Percentiles rank a stretch among this genome's conserved stretches.
These are phyloP conservation scores for Coendou prehensilis DNA, from an alignment of 2,797 vertebrate genomes.

Conservation along the genomic window DNA sequence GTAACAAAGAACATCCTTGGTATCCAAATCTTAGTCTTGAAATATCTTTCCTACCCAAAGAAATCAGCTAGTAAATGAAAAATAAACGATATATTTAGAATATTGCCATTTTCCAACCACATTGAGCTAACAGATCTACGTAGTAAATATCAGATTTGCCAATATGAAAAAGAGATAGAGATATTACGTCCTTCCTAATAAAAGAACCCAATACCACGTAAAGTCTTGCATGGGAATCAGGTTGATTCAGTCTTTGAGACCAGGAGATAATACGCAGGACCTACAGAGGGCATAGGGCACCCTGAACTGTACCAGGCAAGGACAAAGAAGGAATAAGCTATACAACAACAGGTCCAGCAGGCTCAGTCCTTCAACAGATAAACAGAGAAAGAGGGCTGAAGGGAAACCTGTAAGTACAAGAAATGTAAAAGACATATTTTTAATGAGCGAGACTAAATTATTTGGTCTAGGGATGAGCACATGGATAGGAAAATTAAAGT, in stretches of 20 bases:
- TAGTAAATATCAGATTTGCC: not conserved
- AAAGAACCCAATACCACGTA: not conserved
- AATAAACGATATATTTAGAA: not conserved
- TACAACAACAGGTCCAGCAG: not conserved
- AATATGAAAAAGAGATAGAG: not conserved
- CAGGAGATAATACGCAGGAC: accelerated
- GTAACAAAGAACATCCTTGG: not conserved
- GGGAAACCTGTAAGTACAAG: not conserved
- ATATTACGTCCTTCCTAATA: not conserved
- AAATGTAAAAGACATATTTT: not conserved
- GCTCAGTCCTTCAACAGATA: not conserved
- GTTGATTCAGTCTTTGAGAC: too few species aligned
- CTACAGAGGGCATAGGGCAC: too few species aligned
- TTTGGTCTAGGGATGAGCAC: not conserved
- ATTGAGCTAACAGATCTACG: not conserved
- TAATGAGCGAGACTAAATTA: not conserved
- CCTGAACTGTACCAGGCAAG: accelerated
- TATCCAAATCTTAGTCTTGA: not conserved
- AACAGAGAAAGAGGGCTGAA: not conserved
- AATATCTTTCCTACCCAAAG: not conserved
- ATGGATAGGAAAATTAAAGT: not conserved
- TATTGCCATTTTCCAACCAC: not conserved
- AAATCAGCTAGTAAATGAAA: not conserved
- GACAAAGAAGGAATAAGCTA: not conserved
- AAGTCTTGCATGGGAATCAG: not conserved